A percentile compares a stretch with the other conserved stretches of the same genome.
These are phyloP conservation scores for Bombycilla garrulus DNA, from an alignment of 2,113 vertebrate species.

Conservation along the genomic window DNA sequence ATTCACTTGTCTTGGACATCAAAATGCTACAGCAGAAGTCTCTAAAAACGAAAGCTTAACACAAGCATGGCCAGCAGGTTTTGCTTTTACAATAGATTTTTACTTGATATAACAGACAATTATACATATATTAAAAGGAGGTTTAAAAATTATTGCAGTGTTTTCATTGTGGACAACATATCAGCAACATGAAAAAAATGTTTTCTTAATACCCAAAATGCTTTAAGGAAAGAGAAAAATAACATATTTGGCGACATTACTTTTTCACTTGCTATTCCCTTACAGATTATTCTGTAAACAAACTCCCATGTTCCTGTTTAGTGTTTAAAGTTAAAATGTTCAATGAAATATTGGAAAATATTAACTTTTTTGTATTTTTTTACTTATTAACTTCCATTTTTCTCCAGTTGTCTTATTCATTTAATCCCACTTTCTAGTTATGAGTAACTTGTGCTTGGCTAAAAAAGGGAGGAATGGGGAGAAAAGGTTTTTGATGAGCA, in stretches of 20 bases:
- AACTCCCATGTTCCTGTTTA: background rate
- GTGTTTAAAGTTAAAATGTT: background rate
- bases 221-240: background rate
- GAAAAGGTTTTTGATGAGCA: background rate
- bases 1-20: background rate
- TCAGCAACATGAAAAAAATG: background rate
- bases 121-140: background rate
- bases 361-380: background rate
- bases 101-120: background rate
- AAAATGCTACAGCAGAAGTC: background rate
- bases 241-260: fast-evolving
- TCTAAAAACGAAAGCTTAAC: background rate
- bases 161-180: background rate
- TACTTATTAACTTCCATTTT: background rate
- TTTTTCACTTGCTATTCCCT: background rate
- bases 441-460: background rate
- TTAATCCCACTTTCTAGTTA: background rate
- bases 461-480: background rate
- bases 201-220: background rate
- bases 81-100: background rate
- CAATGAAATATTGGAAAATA: background rate
- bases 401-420: background rate
- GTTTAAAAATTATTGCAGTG: background rate
- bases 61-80: background rate
- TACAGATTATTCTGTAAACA: background rate